Evolutionary conservation across 2,113 vertebrate species (phyloP), one percentile per base, ranked within the genome.

Genomic region (Lagopus leucura): DNA sequence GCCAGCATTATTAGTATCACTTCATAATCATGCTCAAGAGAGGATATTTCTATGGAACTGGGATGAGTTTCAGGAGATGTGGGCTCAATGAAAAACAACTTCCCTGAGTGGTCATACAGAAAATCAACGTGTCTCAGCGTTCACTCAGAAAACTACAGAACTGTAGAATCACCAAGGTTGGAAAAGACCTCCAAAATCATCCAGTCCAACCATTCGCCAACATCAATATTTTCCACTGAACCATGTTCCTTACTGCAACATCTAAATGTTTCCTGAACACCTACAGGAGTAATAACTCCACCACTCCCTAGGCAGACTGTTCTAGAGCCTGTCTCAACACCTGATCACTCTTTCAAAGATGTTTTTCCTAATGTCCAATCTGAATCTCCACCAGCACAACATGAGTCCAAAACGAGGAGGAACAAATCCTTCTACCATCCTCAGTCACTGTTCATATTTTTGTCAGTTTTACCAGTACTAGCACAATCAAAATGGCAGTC

Each of bases 81-180:
- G 15, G 45, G n/a, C 36, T 80, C 15, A 72, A 27, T 32, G 42
- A 58, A 48, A 58, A 88, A 25, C 20, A 83, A 38, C 8, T 65
- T 82, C 28, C 16, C 18, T 64, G 21, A 2, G 2, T 7, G 8
- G 5, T 24, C 17, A 21, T 5, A 16, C 0, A 69, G 20, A 58
- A 85, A 88, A 48, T 0, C 7, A 82, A 9, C 6, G 4, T 48
- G 10, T 57, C 25, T 54, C 4, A 4, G 14, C 10, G 4, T 28
- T 63, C 48, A 63, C 5, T 25, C 22, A 67, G 61, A 42, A 54
- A 30, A 54, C 16, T 27, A 52, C 8, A 28, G 13, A 16, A 54
- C 9, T 27, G 27, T 25, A 50, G 12, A 25, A 25, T 50, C 48
- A 50, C 24, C 27, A 54, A 30, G 15, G 27, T 54, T 54, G 15